A percentile compares a stretch with the other conserved stretches of the same genome.
Conservation (phyloP, 2,888 invertebrate genomes). For the Pristionchus entomophagus region DNA sequence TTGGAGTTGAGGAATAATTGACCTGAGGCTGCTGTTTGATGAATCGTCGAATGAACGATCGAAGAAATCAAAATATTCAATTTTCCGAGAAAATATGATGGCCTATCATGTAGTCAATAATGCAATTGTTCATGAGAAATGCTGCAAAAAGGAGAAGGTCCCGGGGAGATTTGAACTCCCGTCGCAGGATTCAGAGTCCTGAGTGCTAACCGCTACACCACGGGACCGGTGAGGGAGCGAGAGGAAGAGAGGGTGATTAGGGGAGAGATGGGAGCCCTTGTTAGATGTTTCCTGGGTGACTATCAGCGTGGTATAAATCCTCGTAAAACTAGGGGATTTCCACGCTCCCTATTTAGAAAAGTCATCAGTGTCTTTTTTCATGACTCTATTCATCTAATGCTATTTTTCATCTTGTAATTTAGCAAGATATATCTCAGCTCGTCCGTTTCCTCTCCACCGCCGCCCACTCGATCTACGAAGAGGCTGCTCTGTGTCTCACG, state of each 20-base stretch:
- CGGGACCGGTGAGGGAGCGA: slow-evolving; percentile 47
- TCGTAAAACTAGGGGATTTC: neutral
- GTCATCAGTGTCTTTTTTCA: no score
- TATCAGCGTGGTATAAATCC: neutral
- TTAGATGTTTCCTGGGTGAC: neutral
- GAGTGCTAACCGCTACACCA: slow-evolving; percentile 62
- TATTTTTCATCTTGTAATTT: no score
- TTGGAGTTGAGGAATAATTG: no score
- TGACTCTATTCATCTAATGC: neutral
- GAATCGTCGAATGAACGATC: no score
- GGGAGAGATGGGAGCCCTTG: neutral
- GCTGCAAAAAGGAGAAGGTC: slow-evolving; percentile 27
- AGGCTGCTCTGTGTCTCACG: slow-evolving; percentile 63
- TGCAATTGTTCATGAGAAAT: no score
- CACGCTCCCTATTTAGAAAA: no score
- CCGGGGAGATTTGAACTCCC: slow-evolving; percentile 51
- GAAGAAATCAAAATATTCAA: no score
- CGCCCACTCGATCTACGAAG: slow-evolving; percentile 59
- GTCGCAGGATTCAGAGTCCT: slow-evolving; percentile 62
- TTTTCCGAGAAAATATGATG: no score
- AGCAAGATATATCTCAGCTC: no score
- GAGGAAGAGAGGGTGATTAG: no score
- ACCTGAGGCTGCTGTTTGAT: no score
- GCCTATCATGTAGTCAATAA: no score
- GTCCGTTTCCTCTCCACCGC: slow-evolving; percentile 49